Evolutionary conservation across 2,113 vertebrate genomes (phyloP).

Genomic region (Engraulis encrasicolus): DNA sequence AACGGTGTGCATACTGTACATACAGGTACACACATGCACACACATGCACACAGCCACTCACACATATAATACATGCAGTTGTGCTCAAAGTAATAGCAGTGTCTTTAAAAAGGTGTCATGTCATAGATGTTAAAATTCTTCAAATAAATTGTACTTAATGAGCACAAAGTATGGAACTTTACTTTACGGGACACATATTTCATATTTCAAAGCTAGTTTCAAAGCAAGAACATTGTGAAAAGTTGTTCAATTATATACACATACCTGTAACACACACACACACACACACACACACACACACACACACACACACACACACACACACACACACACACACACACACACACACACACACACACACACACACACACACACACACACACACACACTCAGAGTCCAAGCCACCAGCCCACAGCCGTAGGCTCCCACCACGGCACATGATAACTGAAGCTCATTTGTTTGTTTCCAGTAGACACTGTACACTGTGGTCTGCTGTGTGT

Average conservation of each 20-base stretch:
- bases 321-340: not conserved
- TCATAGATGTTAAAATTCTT: too few relatives aligned
- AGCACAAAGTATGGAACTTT: too few relatives aligned
- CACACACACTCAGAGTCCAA: not conserved
- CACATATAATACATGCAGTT: too few relatives aligned
- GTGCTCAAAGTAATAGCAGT: too few relatives aligned
- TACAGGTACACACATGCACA: not conserved
- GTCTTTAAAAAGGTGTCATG: too few relatives aligned
- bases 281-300: not conserved
- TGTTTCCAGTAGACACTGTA: not conserved
- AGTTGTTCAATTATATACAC: too few relatives aligned
- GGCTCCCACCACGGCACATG: not conserved
- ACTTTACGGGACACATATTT: too few relatives aligned
- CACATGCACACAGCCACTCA: not conserved
- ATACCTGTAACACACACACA: too few relatives aligned
- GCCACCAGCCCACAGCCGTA: not conserved
- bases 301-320: not conserved
- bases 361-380: not conserved
- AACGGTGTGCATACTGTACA: not conserved
- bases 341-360: not conserved
- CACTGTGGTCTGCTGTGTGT: not conserved
- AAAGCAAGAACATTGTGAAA: too few relatives aligned
- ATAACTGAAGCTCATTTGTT: not conserved
- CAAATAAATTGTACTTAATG: too few relatives aligned
- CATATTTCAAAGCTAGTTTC: too few relatives aligned